Evolutionary conservation across 2,888 invertebrate genomes (phyloP).

Genomic region (Stegophylla sp.): DNA sequence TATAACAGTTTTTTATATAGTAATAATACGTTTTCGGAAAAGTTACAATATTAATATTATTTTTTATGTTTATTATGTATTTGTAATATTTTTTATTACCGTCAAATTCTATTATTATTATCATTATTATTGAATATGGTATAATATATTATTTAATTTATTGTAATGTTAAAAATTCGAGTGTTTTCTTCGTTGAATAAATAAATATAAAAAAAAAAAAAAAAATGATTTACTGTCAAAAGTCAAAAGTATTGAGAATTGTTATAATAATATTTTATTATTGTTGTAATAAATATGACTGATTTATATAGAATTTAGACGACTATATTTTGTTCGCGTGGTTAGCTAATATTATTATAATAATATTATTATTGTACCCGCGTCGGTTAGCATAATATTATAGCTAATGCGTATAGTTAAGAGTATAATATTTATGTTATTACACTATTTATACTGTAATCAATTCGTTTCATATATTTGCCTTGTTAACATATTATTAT

Average conservation of each 20-base stretch:
- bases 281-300: slow-evolving; percentile 1
- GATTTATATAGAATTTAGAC: slow-evolving; percentile 18
- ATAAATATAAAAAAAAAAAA: not conserved
- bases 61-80: not conserved
- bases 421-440: no score
- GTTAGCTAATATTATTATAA: not conserved
- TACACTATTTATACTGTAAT: no score
- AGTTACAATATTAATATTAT: no score
- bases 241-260: not conserved
- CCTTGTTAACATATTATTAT: no score
- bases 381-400: not conserved
- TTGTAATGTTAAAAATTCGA: not conserved
- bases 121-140: not conserved
- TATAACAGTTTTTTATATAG: not conserved
- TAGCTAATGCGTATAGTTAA: no score
- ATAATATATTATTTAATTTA: not conserved
- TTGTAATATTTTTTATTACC: not conserved
- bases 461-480: no score
- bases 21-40: not conserved
- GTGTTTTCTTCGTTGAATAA: not conserved
- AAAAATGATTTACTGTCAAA: not conserved
- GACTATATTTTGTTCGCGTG: not conserved
- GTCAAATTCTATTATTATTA: not conserved
- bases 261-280: not conserved
- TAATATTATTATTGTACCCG: not conserved